Evolutionary conservation across 1,140 invertebrate genomes (phyloP), one percentile per base, ranked within the genome.

Genomic region (Achroia grisella): DNA sequence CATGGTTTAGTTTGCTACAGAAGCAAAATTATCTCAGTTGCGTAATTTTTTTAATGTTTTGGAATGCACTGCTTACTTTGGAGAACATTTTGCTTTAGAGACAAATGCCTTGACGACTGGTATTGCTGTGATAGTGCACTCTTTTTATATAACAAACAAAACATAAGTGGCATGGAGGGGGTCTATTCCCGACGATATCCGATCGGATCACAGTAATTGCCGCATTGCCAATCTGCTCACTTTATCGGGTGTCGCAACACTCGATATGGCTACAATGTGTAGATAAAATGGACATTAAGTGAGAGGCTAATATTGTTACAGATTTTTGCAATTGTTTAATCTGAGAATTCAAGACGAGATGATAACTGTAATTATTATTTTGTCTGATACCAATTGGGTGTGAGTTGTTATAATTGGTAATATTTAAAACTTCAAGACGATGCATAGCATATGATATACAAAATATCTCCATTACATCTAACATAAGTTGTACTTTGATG

Each of bases 131-230:
- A 71, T 72, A 66, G 56, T 58, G 62, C 62, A 68, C 59, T 75
- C 75, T 81, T 84, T 83, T 79, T 84, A 84, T 84, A 84, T 81
- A 80, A 80, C 68, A 74, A 83, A 84, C 74, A 79, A 81, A 84
- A 79, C 67, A 74, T 75, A 77, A 72, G 62, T 48, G 52, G 28
- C 39, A 51, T 72, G 69, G 79, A 62, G 80, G 76, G 77, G 61
- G 59, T 55, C 62, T 78, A 71, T 72, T 77, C 76, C 80, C 61
- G 71, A 69, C 64, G 72, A 84, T 75, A 84, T 80, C 71, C 67
- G 74, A 80, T 77, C 76, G 65, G 69, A 79, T 80, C 72, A 71
- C 54, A 66, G 75, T 73, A 80, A 84, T 84, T 75, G 76, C 71
- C 31, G 62, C 71, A 45, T 80, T 84, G 71, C 62, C 80, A 81